A percentile compares a stretch with the other conserved stretches of the same genome.
phyloP scores from a whole-genome alignment of 2,113 vertebrate genomes.

The Cyprinodon brontotheroides region DNA sequence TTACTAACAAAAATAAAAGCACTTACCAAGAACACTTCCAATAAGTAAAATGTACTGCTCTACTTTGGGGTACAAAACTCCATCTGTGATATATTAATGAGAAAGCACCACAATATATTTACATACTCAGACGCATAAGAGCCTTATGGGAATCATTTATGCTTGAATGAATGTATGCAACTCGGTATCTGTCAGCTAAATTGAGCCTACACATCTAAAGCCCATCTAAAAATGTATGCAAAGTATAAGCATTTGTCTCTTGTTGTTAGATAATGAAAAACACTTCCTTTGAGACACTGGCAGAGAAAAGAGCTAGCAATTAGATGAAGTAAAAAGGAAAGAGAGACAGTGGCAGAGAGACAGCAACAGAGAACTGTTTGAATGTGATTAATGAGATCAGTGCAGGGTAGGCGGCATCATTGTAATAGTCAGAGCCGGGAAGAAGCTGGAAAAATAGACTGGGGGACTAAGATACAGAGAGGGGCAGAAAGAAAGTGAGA shows the following conservation, averaged over 20 bases:
- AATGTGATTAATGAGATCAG: conserved; percentile 81
- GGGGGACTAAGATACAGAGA: conserved; percentile 29
- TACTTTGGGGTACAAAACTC: neutral
- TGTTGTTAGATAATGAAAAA: conserved; percentile 70
- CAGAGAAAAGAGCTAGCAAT: conserved; percentile 72
- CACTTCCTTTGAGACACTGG: conserved; percentile 66
- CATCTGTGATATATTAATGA: conserved; percentile 21
- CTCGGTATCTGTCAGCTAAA: conserved; percentile 23
- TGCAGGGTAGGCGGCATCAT: conserved; percentile 72
- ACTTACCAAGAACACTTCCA: conserved; percentile 19
- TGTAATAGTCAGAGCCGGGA: conserved; percentile 60
- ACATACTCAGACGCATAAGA: conserved; percentile 24
- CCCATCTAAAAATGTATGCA: conserved; percentile 51
- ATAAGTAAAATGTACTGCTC: conserved; percentile 26
- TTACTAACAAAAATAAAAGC: conserved; percentile 18
- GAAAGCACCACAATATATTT: conserved; percentile 25
- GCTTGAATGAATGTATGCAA: neutral
- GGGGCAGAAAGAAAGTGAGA: neutral
- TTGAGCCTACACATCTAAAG: conserved; percentile 47
- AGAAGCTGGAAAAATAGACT: conserved; percentile 40
- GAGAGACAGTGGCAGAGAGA: conserved; percentile 46
- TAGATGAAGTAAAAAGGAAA: conserved; percentile 59
- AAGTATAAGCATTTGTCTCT: conserved; percentile 61
- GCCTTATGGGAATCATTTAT: conserved; percentile 33
- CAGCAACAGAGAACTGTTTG: conserved; percentile 63